These are phyloP conservation scores for Varanus salvator DNA, from an alignment of 2,113 vertebrate genomes.

Conservation along the genomic window DNA sequence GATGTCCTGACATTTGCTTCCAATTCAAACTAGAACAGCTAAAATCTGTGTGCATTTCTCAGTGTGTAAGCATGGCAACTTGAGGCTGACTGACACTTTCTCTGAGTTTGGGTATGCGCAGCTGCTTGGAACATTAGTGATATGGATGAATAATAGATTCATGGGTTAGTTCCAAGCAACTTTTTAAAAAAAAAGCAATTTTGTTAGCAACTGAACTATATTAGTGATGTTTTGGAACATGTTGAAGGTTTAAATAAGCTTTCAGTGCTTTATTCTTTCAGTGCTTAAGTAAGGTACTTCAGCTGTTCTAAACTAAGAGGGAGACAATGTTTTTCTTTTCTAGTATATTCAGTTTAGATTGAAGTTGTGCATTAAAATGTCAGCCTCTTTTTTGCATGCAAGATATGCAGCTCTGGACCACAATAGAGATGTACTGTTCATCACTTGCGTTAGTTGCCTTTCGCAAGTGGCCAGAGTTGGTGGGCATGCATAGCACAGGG, in stretches of 20 bases:
- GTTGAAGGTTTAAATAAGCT: constrained; percentile 24
- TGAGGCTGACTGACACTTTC: constrained; percentile 37
- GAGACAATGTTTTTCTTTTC: no score
- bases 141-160: background rate
- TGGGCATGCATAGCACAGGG: no score
- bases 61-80: constrained; percentile 14
- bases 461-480: no score
- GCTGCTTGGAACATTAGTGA: constrained; percentile 28
- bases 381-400: no score
- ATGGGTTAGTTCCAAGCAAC: no score
- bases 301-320: background rate
- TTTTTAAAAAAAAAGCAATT: background rate
- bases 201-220: constrained; percentile 36
- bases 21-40: background rate
- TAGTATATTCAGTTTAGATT: background rate
- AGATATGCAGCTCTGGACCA: no score
- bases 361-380: no score
- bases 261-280: background rate
- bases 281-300: background rate
- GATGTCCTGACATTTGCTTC: background rate
- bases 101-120: constrained; percentile 41
- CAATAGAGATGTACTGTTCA: no score
- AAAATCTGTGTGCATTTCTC: background rate
- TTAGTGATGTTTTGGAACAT: constrained; percentile 32
- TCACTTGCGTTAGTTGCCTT: no score